A percentile compares a stretch with the other conserved stretches of the same genome.
Conservation (phyloP, 2,797 vertebrate genomes). For the Enteromius afrohamiltoni region DNA sequence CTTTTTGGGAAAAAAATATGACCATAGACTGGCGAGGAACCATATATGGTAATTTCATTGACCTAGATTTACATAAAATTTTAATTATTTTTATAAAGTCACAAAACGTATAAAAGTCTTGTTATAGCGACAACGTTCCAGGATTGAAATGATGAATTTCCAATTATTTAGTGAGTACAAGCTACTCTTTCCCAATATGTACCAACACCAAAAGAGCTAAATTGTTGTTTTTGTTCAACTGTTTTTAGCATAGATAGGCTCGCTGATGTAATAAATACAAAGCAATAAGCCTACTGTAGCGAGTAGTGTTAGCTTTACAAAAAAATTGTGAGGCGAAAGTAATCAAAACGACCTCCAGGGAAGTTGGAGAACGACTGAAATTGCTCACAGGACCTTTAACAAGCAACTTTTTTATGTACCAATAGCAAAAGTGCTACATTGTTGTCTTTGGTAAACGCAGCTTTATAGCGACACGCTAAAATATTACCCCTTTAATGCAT, state of each 20-base stretch:
- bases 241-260: neutral
- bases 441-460: neutral
- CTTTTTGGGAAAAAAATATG: too few species aligned
- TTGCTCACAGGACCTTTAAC: neutral
- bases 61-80: too few species aligned
- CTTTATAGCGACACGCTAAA: neutral
- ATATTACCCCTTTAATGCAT: neutral
- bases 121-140: too few species aligned
- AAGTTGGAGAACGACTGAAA: neutral
- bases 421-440: neutral
- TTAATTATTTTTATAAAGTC: too few species aligned
- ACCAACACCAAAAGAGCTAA: neutral
- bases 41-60: too few species aligned
- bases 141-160: too few species aligned
- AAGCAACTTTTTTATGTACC: neutral
- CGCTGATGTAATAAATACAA: neutral
- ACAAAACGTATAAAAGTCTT: too few species aligned
- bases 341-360: neutral
- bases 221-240: neutral
- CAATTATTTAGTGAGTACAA: too few species aligned
- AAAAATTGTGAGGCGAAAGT: neutral
- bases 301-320: neutral
- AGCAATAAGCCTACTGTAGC: neutral
- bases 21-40: too few species aligned
- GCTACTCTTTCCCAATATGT: neutral